Base-by-base conservation (phyloP, 2,113 vertebrate species). In the Empidonax traillii region DNA sequence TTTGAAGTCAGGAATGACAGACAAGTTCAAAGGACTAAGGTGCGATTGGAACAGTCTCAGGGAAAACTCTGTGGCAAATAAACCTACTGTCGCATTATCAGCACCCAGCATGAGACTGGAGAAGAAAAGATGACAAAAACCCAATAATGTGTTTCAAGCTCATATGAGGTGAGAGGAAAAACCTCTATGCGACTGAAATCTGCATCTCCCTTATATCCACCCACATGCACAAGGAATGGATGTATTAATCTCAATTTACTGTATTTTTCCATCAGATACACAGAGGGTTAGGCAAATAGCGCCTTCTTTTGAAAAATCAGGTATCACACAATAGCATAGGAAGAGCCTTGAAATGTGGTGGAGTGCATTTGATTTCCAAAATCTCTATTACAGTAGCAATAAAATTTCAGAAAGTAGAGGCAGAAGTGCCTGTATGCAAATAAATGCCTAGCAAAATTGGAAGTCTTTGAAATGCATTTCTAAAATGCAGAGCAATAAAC, bases 401-500 rank as follows among this genome's bases (percentile, higher is more conserved):
- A 90, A 94, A 90, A 90, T 84, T 80, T 77, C 47, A 69, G 61
- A 71, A 89, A 87, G 37, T 6, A 66, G 51, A 85, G 65, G 63
- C 59, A 95, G 82, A 90, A 85, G 31, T 88, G 63, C 52, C 55
- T 88, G 43, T 55, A 76, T 90, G 85, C 75, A 94, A 93, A 96
- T 77, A 55, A 84, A 66, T 71, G 27, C 47, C 78, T 43, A 65
- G 47, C 16, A 80, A 83, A 96, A 96, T 44, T 59, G 67, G 35
- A 69, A 82, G 82, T 39, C 94, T 94, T 93, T 5, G n/a, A 80
- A 94, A 91, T 53, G 55, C 51, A 27, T 93, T 96, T 92, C 80
- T 89, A 74, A 92, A 89, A 87, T 33, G 53, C 80, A 87, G 73
- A 95, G 85, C 82, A 93, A 89, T 79, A 95, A 90, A 76, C 35